Evolutionary conservation across 2,113 vertebrate species (phyloP).

Genomic region (Cariama cristata): DNA sequence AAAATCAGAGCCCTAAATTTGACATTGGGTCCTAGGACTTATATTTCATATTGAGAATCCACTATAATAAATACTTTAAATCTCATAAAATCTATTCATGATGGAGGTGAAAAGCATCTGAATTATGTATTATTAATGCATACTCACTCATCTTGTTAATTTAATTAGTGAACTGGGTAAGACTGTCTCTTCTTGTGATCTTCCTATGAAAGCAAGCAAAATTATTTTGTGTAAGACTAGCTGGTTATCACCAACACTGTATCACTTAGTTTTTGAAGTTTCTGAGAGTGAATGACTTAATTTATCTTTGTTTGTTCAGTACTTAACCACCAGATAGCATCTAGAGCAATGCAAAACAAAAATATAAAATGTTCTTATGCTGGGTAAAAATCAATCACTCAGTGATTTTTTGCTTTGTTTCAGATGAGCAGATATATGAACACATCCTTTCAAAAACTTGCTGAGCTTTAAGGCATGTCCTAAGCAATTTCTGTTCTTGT

Average conservation of each 20-base stretch:
- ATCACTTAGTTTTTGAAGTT: not conserved
- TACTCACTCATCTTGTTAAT: not conserved
- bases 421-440: not conserved
- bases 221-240: not conserved
- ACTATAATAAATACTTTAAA: slow-evolving; percentile 18
- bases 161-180: not conserved
- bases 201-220: not conserved
- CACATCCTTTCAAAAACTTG: not conserved
- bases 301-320: not conserved
- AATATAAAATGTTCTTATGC: not conserved
- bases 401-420: slow-evolving; percentile 17
- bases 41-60: not conserved
- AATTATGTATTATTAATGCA: slow-evolving; percentile 10
- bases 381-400: slow-evolving; percentile 32
- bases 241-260: not conserved
- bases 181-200: not conserved
- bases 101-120: not conserved
- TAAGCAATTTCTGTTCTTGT: not conserved
- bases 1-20: not conserved
- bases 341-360: not conserved
- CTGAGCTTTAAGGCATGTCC: slow-evolving; percentile 26
- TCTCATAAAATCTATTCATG: slow-evolving; percentile 3
- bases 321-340: not conserved
- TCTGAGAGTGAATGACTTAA: not conserved
- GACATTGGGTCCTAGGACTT: not conserved